phyloP scores from a whole-genome alignment of 2,113 vertebrate species.

The Microtus richardsoni region DNA sequence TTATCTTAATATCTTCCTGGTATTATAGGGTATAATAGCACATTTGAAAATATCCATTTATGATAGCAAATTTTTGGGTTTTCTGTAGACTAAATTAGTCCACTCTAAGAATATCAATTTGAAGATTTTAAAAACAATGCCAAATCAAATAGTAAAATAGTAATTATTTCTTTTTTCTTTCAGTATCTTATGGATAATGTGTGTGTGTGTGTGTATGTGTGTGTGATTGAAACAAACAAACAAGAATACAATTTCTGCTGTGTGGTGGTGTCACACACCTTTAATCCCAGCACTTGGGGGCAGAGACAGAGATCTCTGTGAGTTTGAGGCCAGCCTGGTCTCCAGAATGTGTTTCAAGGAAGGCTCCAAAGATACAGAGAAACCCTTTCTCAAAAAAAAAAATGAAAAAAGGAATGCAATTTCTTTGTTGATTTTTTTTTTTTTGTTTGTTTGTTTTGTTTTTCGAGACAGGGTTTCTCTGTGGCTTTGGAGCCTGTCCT shows the following conservation, averaged over 20 bases:
- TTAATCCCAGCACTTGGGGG: too few relatives aligned
- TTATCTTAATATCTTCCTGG: neutral
- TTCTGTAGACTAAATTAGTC: neutral
- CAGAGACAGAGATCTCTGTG: too few relatives aligned
- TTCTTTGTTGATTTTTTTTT: too few relatives aligned
- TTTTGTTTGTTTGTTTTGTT: too few relatives aligned
- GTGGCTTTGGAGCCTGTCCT: too few relatives aligned
- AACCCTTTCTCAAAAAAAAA: too few relatives aligned
- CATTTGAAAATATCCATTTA: neutral
- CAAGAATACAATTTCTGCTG: neutral
- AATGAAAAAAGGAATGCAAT: too few relatives aligned
- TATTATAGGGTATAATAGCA: neutral
- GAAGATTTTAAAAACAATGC: neutral
- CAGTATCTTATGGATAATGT: neutral
- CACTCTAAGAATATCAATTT: neutral
- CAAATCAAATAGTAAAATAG: neutral
- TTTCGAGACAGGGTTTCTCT: too few relatives aligned
- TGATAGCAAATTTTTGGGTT: neutral
- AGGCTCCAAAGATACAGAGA: too few relatives aligned
- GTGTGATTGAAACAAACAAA: conserved; percentile 27
- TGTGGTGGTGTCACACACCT: too few relatives aligned
- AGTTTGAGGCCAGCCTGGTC: too few relatives aligned
- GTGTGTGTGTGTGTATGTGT: neutral
- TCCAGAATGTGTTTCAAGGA: too few relatives aligned
- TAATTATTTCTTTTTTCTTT: neutral